These are phyloP conservation scores for Ostrea edulis DNA, from an alignment of 1,140 invertebrate genomes.

Conservation along the genomic window DNA sequence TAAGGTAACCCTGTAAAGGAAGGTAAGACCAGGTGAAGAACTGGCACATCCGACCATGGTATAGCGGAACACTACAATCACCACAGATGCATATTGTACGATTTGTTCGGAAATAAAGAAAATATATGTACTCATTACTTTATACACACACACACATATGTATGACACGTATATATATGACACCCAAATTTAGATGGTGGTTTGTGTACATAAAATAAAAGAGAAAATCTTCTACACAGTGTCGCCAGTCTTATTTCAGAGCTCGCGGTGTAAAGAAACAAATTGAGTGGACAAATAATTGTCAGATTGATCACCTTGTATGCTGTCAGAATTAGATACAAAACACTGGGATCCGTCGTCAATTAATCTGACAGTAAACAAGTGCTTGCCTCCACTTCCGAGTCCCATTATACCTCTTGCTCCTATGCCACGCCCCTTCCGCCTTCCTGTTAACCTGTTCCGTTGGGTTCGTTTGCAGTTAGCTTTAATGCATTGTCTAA, in stretches of 20 bases:
- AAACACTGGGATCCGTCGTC: neutral
- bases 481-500: neutral
- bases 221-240: neutral
- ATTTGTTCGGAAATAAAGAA: too few relatives aligned
- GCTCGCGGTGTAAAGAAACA: neutral
- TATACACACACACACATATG: too few relatives aligned
- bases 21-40: too few relatives aligned
- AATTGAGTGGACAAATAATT: neutral
- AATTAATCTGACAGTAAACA: slow-evolving; percentile 22
- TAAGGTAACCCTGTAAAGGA: too few relatives aligned
- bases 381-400: slow-evolving; percentile 11
- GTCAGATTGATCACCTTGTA: neutral
- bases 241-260: slow-evolving; percentile 21
- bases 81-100: too few relatives aligned
- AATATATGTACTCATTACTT: too few relatives aligned
- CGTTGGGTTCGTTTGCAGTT: neutral
- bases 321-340: slow-evolving; percentile 28
- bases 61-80: too few relatives aligned
- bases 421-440: neutral
- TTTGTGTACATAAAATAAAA: neutral
- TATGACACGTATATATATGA: too few relatives aligned
- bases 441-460: neutral
- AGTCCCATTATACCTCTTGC: neutral
- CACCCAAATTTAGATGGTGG: too few relatives aligned
- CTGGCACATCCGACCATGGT: too few relatives aligned